Evolutionary conservation across 1,140 invertebrate genomes (phyloP).

Genomic region (Leucophenga varia): DNA sequence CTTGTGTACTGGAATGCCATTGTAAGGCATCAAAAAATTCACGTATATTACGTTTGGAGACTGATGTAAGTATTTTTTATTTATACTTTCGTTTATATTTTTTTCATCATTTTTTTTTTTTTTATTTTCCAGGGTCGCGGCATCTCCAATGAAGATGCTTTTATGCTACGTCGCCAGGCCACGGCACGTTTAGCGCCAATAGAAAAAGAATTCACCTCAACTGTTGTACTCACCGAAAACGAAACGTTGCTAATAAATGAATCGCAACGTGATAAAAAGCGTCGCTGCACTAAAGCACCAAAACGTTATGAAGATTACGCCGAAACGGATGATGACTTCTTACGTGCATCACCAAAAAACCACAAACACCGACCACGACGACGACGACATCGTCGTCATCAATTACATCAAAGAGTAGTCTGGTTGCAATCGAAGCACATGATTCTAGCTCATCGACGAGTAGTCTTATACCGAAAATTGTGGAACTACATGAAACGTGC

Average conservation of each 20-base stretch:
- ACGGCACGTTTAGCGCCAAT: constrained; percentile 48
- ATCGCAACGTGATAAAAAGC: constrained; percentile 47
- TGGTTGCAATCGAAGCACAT: constrained; percentile 3
- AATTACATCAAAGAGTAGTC: constrained; percentile 2
- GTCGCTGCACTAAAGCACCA: constrained; percentile 46
- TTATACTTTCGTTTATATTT: too few species aligned
- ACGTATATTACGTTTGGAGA: constrained; percentile 41
- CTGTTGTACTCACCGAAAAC: constrained; percentile 47
- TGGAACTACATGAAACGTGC: constrained; percentile 19
- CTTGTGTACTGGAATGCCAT: constrained; percentile 37
- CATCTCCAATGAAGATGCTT: constrained; percentile 49
- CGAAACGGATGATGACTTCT: constrained; percentile 35
- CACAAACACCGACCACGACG: background rate
- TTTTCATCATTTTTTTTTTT: background rate
- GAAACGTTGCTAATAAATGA: constrained; percentile 49
- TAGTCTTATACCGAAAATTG: constrained; percentile 1
- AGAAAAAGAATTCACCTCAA: constrained; percentile 54
- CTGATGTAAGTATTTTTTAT: constrained; percentile 28
- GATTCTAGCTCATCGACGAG: background rate
- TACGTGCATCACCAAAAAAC: constrained; percentile 5
- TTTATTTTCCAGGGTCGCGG: constrained; percentile 27
- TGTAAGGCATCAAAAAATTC: constrained; percentile 31
- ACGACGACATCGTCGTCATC: too few species aligned
- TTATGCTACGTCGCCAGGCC: constrained; percentile 41
- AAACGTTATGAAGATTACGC: constrained; percentile 51